Evolutionary conservation across 2,113 vertebrate species (phyloP).

Genomic region (Parus major): DNA sequence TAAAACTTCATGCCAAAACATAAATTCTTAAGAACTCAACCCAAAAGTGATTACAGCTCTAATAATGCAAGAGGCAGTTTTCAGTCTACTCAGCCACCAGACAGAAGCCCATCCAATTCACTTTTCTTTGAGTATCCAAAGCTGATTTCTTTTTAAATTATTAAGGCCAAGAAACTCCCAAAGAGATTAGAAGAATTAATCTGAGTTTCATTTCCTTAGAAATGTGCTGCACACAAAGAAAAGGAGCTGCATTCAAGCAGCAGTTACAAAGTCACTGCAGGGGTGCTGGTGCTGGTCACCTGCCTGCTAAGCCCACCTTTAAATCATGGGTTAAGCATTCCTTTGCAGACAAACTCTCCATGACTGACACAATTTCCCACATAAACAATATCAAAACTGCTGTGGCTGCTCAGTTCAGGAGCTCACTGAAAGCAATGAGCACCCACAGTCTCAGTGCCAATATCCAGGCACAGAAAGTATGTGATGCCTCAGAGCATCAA

Average conservation of each 20-base stretch:
- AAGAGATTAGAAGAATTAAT: constrained; percentile 18
- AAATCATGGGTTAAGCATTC: background rate
- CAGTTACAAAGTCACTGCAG: background rate
- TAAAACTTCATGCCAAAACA: background rate
- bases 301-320: background rate
- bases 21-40: background rate
- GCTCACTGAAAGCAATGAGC: background rate
- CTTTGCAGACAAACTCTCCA: background rate
- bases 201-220: constrained; percentile 7
- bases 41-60: background rate
- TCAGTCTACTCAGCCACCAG: background rate
- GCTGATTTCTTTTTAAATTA: background rate
- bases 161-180: background rate
- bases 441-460: background rate
- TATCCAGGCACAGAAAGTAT: background rate
- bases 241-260: background rate
- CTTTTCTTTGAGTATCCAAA: background rate
- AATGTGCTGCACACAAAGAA: background rate
- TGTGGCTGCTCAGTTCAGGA: background rate
- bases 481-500: background rate
- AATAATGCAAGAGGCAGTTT: background rate
- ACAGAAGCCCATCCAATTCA: background rate
- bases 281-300: background rate
- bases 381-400: background rate
- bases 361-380: background rate